These are phyloP conservation scores for Dynastes maya DNA, from an alignment of 2,888 invertebrate genomes.

Conservation along the genomic window DNA sequence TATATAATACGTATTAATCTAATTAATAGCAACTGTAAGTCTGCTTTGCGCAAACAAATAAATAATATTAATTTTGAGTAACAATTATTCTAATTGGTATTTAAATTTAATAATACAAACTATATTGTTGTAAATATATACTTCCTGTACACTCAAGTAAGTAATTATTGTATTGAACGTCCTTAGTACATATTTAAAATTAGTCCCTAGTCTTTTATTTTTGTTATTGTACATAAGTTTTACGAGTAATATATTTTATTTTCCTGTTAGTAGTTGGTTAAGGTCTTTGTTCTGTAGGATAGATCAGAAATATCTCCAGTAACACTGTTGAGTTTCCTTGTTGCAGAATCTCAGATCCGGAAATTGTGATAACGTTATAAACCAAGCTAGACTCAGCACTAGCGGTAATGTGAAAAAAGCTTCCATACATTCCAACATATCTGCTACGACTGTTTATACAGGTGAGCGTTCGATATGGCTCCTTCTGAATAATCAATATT, in stretches of 20 bases:
- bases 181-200: no score
- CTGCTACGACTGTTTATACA: constrained; percentile 57
- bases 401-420: constrained; percentile 62
- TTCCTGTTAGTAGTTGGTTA: constrained; percentile 16
- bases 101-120: neutral
- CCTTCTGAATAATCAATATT: no score
- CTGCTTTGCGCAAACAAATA: neutral
- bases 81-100: constrained; percentile 11
- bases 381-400: constrained; percentile 58
- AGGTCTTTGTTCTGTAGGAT: neutral
- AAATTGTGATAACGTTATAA: constrained; percentile 47
- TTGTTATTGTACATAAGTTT: no score
- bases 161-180: no score
- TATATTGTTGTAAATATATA: constrained; percentile 7
- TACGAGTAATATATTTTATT: neutral
- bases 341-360: constrained; percentile 51
- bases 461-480: neutral
- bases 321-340: constrained; percentile 21
- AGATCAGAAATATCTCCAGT: neutral
- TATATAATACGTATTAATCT: neutral
- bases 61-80: constrained; percentile 22
- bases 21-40: neutral
- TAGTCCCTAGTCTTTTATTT: no score
- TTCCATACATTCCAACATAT: constrained; percentile 62
- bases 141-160: neutral